These are phyloP conservation scores for Nomada fabriciana DNA, from an alignment of 2,888 invertebrate species.

Conservation along the genomic window DNA sequence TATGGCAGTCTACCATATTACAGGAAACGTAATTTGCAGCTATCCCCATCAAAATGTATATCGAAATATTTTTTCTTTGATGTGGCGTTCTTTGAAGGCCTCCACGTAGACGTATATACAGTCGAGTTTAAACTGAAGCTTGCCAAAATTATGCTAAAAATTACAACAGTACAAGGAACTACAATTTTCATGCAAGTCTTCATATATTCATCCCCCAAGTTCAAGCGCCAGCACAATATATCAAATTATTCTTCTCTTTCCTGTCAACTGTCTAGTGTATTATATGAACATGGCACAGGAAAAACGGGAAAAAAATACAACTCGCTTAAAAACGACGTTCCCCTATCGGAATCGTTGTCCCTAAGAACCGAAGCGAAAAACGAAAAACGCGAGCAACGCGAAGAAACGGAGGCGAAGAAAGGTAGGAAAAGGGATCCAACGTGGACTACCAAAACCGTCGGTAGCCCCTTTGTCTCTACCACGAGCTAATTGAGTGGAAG, in stretches of 20 bases:
- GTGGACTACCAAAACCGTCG: conserved; percentile 66
- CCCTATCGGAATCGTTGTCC: conserved; percentile 31
- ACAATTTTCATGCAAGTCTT: not conserved
- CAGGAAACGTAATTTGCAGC: conserved; percentile 7
- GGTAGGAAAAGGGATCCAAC: conserved; percentile 21
- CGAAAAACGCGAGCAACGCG: not conserved
- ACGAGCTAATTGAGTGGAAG: conserved; percentile 70
- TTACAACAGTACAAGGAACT: no score
- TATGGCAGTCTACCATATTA: not conserved
- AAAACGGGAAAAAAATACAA: conserved; percentile 21
- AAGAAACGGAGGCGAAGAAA: not conserved
- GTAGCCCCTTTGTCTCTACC: conserved; percentile 70
- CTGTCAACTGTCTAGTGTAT: not conserved
- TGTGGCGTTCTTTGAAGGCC: conserved; percentile 3
- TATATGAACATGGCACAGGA: not conserved
- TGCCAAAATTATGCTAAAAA: no score
- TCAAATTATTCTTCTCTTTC: conserved; percentile 16
- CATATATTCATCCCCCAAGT: not conserved
- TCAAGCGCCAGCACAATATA: conserved; percentile 15
- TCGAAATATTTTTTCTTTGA: conserved; percentile 23
- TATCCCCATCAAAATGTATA: not conserved
- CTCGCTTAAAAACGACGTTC: conserved; percentile 41
- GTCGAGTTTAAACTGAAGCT: not conserved
- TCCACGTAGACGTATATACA: not conserved
- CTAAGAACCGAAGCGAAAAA: conserved; percentile 8